These are phyloP conservation scores for Astreopora myriophthalma DNA, from an alignment of 64 coral and sea anemone species.

Conservation along the genomic window DNA sequence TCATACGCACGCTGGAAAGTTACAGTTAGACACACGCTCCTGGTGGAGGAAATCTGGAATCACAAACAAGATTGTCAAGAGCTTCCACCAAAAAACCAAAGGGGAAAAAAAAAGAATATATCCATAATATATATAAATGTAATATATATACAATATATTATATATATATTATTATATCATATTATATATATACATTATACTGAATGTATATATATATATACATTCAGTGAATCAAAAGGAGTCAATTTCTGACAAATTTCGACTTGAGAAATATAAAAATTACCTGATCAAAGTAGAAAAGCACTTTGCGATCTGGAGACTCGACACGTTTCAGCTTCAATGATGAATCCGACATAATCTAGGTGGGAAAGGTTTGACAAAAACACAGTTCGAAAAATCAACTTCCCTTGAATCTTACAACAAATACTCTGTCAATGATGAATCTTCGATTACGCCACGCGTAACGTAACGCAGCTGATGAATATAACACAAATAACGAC, in stretches of 20 bases:
- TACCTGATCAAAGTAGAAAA: slow-evolving; percentile 96
- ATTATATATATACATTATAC: too few relatives aligned
- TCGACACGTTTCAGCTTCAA: slow-evolving; percentile 84
- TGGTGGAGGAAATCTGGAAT: slow-evolving; percentile 67
- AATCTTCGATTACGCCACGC: too few relatives aligned
- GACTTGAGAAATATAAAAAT: background rate
- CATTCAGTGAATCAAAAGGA: too few relatives aligned
- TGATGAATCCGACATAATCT: slow-evolving; percentile 71
- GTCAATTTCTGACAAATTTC: background rate
- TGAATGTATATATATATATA: too few relatives aligned
- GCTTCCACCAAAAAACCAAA: too few relatives aligned
- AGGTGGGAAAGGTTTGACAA: background rate
- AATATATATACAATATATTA: too few relatives aligned
- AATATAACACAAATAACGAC: background rate
- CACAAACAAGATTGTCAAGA: background rate
- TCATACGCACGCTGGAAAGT: slow-evolving; percentile 75
- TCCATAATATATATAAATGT: too few relatives aligned
- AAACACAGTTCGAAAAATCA: background rate
- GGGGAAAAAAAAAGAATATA: too few relatives aligned
- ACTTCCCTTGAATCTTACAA: background rate
- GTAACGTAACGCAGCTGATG: background rate
- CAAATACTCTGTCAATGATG: background rate
- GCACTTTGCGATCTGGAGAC: slow-evolving; percentile 68
- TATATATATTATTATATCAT: too few relatives aligned
- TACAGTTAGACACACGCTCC: slow-evolving; percentile 67